Percentiles rank a stretch among this genome's conserved stretches.
These are phyloP conservation scores for Cerastoderma edule DNA, from an alignment of 2,888 invertebrate genomes.

Conservation along the genomic window DNA sequence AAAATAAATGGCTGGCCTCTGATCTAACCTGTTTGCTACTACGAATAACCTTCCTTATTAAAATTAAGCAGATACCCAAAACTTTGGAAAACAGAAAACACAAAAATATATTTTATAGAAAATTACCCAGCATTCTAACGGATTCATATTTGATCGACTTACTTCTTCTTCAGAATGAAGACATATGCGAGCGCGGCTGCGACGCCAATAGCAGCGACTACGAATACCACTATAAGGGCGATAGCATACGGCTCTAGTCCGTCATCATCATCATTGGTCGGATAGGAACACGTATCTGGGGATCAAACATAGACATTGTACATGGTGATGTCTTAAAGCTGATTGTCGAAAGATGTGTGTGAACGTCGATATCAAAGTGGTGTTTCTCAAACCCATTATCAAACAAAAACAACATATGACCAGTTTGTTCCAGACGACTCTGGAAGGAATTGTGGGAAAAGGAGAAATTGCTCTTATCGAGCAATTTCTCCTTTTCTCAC, in stretches of 20 bases:
- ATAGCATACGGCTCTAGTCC: not conserved
- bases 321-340: not conserved
- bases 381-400: not conserved
- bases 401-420: not conserved
- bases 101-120: too few relatives aligned
- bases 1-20: too few relatives aligned
- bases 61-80: too few relatives aligned
- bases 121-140: too few relatives aligned
- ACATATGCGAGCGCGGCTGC: not conserved
- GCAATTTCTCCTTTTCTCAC: not conserved
- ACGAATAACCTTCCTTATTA: too few relatives aligned
- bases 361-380: not conserved
- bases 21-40: too few relatives aligned
- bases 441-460: not conserved
- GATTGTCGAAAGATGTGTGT: not conserved
- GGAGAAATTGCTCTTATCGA: not conserved
- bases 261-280: slow-evolving; percentile 3
- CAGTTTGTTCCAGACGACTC: not conserved
- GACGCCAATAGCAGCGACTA: not conserved
- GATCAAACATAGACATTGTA: not conserved
- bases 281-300: slow-evolving; percentile 12
- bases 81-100: too few relatives aligned
- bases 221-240: not conserved
- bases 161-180: slow-evolving; percentile 7
- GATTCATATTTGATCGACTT: too few relatives aligned